These are phyloP conservation scores for Macheiramphus alcinus DNA, from an alignment of 2,113 vertebrate genomes.

Conservation along the genomic window DNA sequence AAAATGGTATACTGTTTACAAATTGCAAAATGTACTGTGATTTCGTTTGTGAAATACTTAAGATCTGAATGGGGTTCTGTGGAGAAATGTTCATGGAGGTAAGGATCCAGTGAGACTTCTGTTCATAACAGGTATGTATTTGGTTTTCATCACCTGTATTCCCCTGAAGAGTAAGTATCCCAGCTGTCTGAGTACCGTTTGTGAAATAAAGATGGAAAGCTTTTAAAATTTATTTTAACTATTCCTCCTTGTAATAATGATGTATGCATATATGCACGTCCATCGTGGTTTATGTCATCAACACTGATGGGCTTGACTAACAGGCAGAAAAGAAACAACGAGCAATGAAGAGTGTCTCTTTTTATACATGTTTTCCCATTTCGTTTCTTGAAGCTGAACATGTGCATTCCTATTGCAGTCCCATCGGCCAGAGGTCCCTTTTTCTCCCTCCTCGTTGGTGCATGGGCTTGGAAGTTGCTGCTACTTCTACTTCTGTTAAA, in stretches of 20 bases:
- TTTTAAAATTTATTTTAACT: background rate
- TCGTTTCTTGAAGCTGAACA: background rate
- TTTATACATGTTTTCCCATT: background rate
- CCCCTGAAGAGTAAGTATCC: background rate
- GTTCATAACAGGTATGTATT: background rate
- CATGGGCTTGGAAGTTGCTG: background rate
- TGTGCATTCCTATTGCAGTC: accelerated
- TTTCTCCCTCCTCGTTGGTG: background rate
- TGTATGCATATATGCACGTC: too few relatives aligned
- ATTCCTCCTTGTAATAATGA: background rate
- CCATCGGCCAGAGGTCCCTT: background rate
- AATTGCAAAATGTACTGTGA: background rate
- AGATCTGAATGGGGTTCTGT: background rate
- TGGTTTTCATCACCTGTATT: background rate
- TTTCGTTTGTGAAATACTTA: background rate
- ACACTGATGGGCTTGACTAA: background rate
- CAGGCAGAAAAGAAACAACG: background rate
- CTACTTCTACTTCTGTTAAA: background rate
- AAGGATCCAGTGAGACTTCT: background rate
- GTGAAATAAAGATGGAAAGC: background rate
- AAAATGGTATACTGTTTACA: background rate
- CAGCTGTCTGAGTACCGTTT: background rate
- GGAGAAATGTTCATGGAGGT: background rate
- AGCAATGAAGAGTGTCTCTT: background rate
- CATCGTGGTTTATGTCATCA: background rate